These are phyloP conservation scores for Lasioglossum villosulum DNA, from an alignment of 2,888 invertebrate species.

Conservation along the genomic window DNA sequence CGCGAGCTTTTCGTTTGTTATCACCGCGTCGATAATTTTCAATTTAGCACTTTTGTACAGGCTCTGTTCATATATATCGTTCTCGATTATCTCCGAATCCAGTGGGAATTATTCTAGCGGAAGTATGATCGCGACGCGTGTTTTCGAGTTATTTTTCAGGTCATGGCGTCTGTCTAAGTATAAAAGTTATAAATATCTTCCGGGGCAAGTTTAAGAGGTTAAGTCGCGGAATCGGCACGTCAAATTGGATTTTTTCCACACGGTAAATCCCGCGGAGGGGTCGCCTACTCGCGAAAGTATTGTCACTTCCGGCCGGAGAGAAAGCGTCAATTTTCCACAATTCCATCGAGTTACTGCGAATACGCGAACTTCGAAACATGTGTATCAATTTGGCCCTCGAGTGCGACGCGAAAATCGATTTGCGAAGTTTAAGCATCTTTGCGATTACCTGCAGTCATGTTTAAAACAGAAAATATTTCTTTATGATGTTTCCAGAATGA, in stretches of 20 bases:
- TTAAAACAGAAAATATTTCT: too few relatives aligned
- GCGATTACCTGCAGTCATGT: not conserved
- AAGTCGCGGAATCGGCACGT: constrained; percentile 72
- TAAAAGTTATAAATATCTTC: constrained; percentile 54
- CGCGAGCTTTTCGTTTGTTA: not conserved
- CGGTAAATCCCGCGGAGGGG: constrained; percentile 56
- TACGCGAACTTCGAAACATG: constrained; percentile 62
- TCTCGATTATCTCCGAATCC: not conserved
- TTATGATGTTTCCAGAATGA: too few relatives aligned
- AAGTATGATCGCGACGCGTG: constrained; percentile 20
- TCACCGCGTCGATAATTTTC: not conserved
- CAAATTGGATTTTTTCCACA: constrained; percentile 76
- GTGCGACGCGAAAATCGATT: constrained; percentile 65
- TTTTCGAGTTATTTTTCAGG: constrained; percentile 35
- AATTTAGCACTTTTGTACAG: not conserved
- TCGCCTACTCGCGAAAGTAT: constrained; percentile 59
- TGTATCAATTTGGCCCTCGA: constrained; percentile 77
- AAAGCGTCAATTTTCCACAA: constrained; percentile 68
- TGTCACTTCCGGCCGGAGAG: constrained; percentile 55
- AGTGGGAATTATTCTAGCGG: not conserved
- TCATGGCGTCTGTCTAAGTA: not conserved
- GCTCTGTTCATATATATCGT: not conserved
- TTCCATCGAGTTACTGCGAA: constrained; percentile 62
- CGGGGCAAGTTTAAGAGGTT: constrained; percentile 66
- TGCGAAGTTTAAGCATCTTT: constrained; percentile 16